A percentile compares a stretch with the other conserved stretches of the same genome.
phyloP scores from a whole-genome alignment of 2,113 vertebrate genomes.

The Microcebus murinus region DNA sequence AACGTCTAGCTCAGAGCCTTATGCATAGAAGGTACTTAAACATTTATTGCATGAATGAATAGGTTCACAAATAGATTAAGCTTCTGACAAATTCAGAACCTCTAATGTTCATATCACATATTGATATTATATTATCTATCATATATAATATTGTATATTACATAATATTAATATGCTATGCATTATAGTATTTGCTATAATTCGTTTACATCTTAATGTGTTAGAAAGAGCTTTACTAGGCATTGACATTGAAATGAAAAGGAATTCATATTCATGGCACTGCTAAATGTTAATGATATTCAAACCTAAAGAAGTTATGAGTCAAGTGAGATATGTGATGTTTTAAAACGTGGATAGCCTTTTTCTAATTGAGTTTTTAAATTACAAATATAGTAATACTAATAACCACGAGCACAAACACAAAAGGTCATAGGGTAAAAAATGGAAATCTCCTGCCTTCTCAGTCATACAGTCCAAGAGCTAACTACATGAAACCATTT shows the following conservation, averaged over 20 bases:
- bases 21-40: background rate
- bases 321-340: background rate
- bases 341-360: background rate
- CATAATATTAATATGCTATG: background rate
- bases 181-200: background rate
- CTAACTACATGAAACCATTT: background rate
- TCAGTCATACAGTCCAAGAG: background rate
- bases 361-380: background rate
- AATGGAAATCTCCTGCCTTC: background rate
- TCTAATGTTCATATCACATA: background rate
- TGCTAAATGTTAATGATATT: background rate
- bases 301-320: background rate
- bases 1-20: background rate
- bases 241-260: background rate
- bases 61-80: background rate
- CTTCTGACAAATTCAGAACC: background rate
- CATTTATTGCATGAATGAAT: background rate
- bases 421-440: background rate
- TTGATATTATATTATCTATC: background rate
- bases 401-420: background rate
- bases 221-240: background rate
- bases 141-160: background rate
- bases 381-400: background rate
- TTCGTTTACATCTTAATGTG: background rate
- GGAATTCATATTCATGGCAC: background rate